These are phyloP conservation scores for Calephelis virginiensis DNA, from an alignment of 1,140 invertebrate genomes.

Conservation along the genomic window DNA sequence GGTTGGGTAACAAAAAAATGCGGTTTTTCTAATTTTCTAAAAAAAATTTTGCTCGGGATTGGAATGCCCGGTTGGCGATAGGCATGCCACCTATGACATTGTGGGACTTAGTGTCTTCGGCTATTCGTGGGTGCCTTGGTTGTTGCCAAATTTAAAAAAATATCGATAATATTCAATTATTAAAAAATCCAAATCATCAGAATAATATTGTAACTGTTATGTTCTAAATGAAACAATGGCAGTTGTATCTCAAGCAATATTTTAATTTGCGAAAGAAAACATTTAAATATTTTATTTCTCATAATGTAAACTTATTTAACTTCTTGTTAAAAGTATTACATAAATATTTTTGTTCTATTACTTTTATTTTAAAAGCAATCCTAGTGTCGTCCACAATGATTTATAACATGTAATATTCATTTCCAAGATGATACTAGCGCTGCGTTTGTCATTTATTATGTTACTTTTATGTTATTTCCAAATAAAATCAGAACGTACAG, in stretches of 20 bases:
- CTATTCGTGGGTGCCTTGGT: no score
- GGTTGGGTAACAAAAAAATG: no score
- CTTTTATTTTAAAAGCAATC: slow-evolving; percentile 5
- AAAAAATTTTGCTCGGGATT: no score
- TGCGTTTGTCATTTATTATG: not conserved
- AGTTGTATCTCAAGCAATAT: not conserved
- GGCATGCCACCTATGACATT: no score
- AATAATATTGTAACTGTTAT: no score
- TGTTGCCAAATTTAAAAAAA: no score
- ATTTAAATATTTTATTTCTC: not conserved
- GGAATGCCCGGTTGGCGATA: no score
- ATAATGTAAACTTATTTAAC: not conserved
- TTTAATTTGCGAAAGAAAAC: not conserved
- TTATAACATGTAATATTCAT: slow-evolving; percentile 4
- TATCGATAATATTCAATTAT: no score
- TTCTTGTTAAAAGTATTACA: not conserved
- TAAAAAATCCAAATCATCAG: no score
- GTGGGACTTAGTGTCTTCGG: no score
- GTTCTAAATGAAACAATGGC: no score
- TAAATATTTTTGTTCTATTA: slow-evolving; percentile 9
- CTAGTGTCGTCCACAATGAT: not conserved
- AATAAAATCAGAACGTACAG: not conserved
- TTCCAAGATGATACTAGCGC: not conserved
- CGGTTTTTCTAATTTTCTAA: no score
- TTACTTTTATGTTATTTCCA: not conserved